Evolutionary conservation across 1,140 invertebrate species (phyloP).

Genomic region (Stegodyphus mimosarum): DNA sequence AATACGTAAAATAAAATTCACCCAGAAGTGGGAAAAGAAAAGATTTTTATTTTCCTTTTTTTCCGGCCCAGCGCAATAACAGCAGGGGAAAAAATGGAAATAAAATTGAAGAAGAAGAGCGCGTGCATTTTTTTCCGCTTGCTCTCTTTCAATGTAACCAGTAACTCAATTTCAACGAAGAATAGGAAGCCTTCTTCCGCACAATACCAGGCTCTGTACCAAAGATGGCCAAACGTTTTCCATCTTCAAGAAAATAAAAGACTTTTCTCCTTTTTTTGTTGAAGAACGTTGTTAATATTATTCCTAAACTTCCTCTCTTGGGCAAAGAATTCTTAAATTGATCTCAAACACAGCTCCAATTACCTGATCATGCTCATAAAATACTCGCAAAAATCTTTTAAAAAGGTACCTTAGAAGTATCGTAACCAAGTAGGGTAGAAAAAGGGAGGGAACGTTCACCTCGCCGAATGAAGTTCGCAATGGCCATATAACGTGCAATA

Average conservation of each 20-base stretch:
- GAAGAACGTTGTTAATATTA: too few relatives aligned
- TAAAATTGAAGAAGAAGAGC: background rate
- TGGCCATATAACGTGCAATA: too few relatives aligned
- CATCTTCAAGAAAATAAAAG: background rate
- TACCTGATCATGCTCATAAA: too few relatives aligned
- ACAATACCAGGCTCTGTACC: background rate
- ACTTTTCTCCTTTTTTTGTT: background rate
- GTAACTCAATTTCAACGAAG: background rate
- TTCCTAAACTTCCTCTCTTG: too few relatives aligned
- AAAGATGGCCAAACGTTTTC: background rate
- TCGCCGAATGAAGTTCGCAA: too few relatives aligned
- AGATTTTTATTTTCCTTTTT: background rate
- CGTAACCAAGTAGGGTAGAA: too few relatives aligned
- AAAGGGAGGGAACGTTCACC: too few relatives aligned
- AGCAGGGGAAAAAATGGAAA: background rate
- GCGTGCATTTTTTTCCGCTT: background rate
- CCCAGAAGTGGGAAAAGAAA: background rate
- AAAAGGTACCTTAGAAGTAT: too few relatives aligned
- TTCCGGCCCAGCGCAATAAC: background rate
- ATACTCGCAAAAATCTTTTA: too few relatives aligned
- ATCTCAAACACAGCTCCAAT: too few relatives aligned
- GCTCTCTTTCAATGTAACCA: background rate
- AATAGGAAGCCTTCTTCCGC: background rate
- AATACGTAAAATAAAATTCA: constrained; percentile 1
- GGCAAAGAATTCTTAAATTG: too few relatives aligned